phyloP scores from a whole-genome alignment of 2,888 invertebrate species.

The Acrobasis suavella region DNA sequence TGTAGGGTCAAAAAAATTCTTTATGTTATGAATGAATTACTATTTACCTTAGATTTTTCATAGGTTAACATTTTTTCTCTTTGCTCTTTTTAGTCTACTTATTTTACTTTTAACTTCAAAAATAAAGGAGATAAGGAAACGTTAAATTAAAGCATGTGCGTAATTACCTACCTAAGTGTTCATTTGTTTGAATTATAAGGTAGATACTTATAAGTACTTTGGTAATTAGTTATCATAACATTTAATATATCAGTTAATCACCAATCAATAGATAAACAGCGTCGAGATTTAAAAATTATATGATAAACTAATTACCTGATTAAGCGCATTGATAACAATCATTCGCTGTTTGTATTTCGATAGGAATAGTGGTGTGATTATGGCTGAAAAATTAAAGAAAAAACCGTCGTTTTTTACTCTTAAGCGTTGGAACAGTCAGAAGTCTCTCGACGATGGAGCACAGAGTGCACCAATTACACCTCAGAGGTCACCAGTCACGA shows the following conservation, averaged over 20 bases:
- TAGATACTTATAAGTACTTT: no score
- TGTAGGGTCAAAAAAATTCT: no score
- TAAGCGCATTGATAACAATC: slow-evolving; percentile 23
- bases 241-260: background rate
- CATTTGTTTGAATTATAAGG: no score
- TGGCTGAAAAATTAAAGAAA: slow-evolving; percentile 70
- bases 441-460: slow-evolving; percentile 37
- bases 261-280: slow-evolving; percentile 10
- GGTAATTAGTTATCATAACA: background rate
- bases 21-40: no score
- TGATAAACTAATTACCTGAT: slow-evolving; percentile 10
- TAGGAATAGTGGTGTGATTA: slow-evolving; percentile 39
- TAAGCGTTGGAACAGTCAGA: slow-evolving; percentile 62
- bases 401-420: slow-evolving; percentile 61
- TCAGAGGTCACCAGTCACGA: background rate
- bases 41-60: no score
- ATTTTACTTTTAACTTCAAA: no score
- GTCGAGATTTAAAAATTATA: slow-evolving; percentile 6
- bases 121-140: no score
- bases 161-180: no score
- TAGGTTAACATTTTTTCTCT: no score
- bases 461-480: background rate
- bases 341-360: slow-evolving; percentile 20
- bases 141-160: no score
- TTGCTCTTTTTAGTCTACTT: no score